Percentiles rank a stretch among this genome's conserved stretches.
Conservation (phyloP, 2,113 vertebrate species). For the Tylochromis polylepis region DNA sequence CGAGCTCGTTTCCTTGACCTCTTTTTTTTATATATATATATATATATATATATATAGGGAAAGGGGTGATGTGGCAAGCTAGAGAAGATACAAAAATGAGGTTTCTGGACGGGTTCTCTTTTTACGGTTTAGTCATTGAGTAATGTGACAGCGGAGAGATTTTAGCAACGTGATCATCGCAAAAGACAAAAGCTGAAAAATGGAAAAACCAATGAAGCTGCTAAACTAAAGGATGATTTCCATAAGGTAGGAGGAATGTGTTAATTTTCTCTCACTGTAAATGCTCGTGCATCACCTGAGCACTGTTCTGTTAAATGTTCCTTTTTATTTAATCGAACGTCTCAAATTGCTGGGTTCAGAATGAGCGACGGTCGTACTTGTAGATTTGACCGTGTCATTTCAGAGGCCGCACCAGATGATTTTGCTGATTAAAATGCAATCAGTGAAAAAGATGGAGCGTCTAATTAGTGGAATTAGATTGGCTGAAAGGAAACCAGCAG, state of each 20-base stretch:
- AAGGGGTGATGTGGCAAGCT: background rate
- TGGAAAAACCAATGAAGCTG: background rate
- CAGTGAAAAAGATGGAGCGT: background rate
- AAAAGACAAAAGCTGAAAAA: background rate
- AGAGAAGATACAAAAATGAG: background rate
- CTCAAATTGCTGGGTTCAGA: background rate
- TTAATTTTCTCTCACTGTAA: background rate
- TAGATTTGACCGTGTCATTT: background rate
- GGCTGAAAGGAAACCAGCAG: background rate
- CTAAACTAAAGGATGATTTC: background rate
- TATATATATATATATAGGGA: too few relatives aligned
- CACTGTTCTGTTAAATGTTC: background rate
- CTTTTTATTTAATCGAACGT: background rate
- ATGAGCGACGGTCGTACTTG: background rate
- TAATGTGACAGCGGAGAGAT: rapidly evolving
- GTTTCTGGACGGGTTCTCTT: background rate
- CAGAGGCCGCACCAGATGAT: background rate
- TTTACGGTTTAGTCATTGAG: background rate
- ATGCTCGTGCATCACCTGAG: background rate
- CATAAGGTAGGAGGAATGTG: background rate
- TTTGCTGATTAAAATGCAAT: background rate
- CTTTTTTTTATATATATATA: too few relatives aligned
- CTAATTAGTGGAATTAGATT: background rate
- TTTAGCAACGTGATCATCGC: background rate
- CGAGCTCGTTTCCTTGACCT: background rate